Base-by-base conservation (phyloP, 2,797 vertebrate genomes). In the Pipistrellus pygmaeus region DNA sequence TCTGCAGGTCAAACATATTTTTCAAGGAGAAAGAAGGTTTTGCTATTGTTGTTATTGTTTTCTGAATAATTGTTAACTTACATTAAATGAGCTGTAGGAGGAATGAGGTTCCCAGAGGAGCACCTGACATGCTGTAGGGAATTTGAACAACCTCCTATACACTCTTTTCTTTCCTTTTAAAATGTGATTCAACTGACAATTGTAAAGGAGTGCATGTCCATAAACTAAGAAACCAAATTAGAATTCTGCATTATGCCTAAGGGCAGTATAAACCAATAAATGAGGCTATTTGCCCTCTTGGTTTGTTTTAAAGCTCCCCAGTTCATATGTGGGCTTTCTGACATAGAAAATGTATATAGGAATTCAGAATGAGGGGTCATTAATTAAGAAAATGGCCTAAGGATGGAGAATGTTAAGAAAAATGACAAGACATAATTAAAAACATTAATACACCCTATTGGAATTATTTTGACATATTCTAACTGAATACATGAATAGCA, bases 301-400 rank as follows among this genome's bases (percentile, higher is more conserved):
- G 15, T 35, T 25, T 72, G 4, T 51, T 85, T 89, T 92, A 83
- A 90, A 92, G 1, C 20, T 76, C 51, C 55, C 71, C 38, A 35
- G 21, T 12, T 30, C 71, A 86, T 84, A 92, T 83, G 68, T 27
- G 41, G 68, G 80, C 46, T 55, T 89, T 82, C 23, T 46, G 66
- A 87, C 23, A 83, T 71, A 30, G 3, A 55, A 88, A 91, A 60
- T 1, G 0, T 64, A 27, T n/a, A 78, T 88, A 85, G 51, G 69
- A 57, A 72, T 82, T 94, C 46, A 75, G 48, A 90, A 38, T 38
- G 27, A 89, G 64, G 76, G 46, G 51, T 51, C 44, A 23, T 71
- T 66, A n/a, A 32, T 82, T 86, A 75, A 71, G 84, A 85, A 95
- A 96, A 84, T 85, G 30, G 25, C 30, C 11, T 32, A 60, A 60